Evolutionary conservation across 1,140 invertebrate species (phyloP).

Genomic region (Platorchestia sp.): DNA sequence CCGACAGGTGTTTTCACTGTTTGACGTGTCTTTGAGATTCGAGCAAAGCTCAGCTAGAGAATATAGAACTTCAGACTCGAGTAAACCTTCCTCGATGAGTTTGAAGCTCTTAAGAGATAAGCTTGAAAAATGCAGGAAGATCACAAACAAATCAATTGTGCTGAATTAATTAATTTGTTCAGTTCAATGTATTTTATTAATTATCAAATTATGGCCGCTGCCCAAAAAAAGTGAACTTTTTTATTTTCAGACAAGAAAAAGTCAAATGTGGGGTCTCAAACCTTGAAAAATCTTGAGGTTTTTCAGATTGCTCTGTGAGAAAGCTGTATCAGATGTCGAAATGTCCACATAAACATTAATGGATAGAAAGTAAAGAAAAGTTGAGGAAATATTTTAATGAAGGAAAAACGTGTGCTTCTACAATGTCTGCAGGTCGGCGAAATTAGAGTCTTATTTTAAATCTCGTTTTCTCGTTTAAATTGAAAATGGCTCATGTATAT

Average conservation of each 20-base stretch:
- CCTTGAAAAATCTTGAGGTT: background rate
- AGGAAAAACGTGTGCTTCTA: background rate
- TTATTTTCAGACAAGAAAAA: background rate
- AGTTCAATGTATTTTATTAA: too few relatives aligned
- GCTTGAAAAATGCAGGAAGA: background rate
- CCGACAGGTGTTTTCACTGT: background rate
- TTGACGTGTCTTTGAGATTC: background rate
- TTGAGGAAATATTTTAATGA: background rate
- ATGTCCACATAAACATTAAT: background rate
- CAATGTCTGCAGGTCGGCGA: background rate
- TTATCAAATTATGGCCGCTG: background rate
- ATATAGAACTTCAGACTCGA: background rate
- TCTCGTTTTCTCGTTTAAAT: too few relatives aligned
- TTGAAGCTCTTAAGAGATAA: background rate
- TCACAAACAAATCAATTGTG: background rate
- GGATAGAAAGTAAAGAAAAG: background rate
- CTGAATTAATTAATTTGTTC: too few relatives aligned
- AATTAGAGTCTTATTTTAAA: background rate
- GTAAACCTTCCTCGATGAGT: background rate
- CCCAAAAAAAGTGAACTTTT: background rate
- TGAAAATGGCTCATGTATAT: background rate
- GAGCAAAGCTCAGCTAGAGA: too few relatives aligned
- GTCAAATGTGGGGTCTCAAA: background rate
- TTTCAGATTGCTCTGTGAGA: too few relatives aligned
- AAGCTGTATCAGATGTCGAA: background rate